Evolutionary conservation across 2,113 vertebrate species (phyloP), one percentile per base, ranked within the genome.

Genomic region (Cichladusa arquata): DNA sequence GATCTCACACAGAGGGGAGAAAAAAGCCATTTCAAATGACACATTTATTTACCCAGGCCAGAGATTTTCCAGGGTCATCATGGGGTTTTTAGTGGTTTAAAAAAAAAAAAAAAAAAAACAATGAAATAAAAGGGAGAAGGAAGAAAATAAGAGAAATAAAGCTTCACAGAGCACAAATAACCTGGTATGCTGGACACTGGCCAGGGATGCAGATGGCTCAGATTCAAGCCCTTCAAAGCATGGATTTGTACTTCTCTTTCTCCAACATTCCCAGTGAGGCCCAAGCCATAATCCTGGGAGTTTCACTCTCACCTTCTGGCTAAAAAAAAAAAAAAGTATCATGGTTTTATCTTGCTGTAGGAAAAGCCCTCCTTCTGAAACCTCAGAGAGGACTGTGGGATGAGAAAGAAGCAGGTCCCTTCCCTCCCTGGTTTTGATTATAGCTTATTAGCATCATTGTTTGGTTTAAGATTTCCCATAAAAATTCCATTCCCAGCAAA

Each of bases 401-500:
- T 80, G 81, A 65, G 70, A 90, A 95, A 58, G 44, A 33, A 90
- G 53, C 67, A 77, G 34, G 87, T 88, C 81, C 57, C 40, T 85
- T 93, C 78, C 48, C 71, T 82, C 48, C n/a, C 88, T 90, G 90
- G 18, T 94, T 91, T 60, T 61, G 74, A 93, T 94, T 95, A 95
- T 28, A 88, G 81, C 50, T 96, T 67, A 90, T 96, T 96, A 94
- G 45, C 85, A 69, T 77, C 80, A n/a, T 54, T 53, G 54, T 44
- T 82, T 80, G 74, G 50, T 86, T 90, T 83, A 81, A 77, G 47
- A 67, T 81, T 94, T 65, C 88, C 82, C 88, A 90, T 92, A 86
- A 96, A 94, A 90, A 93, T 93, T 94, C 88, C 96, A 54, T 51
- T 96, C 72, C 82, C 34, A 8, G 82, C 51, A 66, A 92, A 94